phyloP scores from a whole-genome alignment of 2,797 vertebrate genomes.

The Tiaroga cobitis region DNA sequence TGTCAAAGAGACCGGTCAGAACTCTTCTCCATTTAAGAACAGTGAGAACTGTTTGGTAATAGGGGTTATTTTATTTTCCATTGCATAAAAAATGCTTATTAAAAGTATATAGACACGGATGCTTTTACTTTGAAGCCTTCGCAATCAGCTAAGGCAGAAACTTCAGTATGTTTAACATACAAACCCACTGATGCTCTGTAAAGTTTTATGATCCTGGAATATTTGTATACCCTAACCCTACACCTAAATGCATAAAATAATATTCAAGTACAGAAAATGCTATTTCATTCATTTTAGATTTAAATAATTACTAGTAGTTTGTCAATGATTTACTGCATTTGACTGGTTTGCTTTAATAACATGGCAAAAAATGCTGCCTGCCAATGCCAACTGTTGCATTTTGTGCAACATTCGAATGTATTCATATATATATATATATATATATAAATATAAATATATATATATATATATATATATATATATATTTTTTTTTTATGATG shows the following conservation, averaged over 20 bases:
- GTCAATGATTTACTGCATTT: background rate
- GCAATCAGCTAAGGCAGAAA: background rate
- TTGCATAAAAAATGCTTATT: background rate
- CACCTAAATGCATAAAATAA: background rate
- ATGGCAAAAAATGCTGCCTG: background rate
- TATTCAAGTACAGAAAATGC: background rate
- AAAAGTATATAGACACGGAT: background rate
- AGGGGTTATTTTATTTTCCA: background rate
- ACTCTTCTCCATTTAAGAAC: background rate
- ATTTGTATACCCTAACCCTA: background rate
- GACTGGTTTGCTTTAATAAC: background rate
- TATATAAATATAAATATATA: too few relatives aligned
- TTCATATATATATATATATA: too few relatives aligned
- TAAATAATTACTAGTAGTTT: background rate
- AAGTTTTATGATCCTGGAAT: background rate
- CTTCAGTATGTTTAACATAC: conserved; percentile 1
- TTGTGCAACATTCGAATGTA: background rate
- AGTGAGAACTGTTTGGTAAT: background rate
- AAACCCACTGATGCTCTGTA: background rate
- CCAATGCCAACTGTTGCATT: background rate
- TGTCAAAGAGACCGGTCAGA: background rate
- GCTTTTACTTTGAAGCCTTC: conserved; percentile 1
- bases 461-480: too few relatives aligned
- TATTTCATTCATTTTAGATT: background rate
- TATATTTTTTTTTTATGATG: too few relatives aligned